A percentile compares a stretch with the other conserved stretches of the same genome.
Conservation (phyloP, 1,140 invertebrate species). For the Harlomillsia oculata region DNA sequence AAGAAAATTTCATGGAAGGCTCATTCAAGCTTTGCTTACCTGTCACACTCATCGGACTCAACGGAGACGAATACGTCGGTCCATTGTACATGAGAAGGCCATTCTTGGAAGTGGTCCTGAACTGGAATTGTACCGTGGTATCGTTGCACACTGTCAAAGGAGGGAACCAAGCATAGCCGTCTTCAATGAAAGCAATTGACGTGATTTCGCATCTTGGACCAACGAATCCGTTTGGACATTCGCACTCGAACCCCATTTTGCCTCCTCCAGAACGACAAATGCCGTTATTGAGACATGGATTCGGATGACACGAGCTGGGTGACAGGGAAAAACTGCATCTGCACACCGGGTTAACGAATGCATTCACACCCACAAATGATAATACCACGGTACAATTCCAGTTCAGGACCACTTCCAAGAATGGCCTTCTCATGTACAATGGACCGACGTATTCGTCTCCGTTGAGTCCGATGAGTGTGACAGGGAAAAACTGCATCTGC, state of each 20-base stretch:
- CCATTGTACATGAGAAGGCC: constrained; percentile 87
- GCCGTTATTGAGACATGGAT: constrained; percentile 43
- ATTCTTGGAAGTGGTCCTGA: constrained; percentile 59
- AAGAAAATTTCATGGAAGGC: too few relatives aligned
- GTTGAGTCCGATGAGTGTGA: constrained; percentile 47
- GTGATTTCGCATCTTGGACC: constrained; percentile 84
- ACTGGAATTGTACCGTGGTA: constrained; percentile 64
- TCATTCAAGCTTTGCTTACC: constrained; percentile 39
- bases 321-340: constrained; percentile 49
- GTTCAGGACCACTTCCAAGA: constrained; percentile 57
- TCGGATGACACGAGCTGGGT: constrained; percentile 36
- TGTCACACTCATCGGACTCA: constrained; percentile 49
- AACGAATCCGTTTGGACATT: constrained; percentile 57
- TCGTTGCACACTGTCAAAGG: constrained; percentile 65
- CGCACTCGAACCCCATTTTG: constrained; percentile 41
- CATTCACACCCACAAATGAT: constrained; percentile 77
- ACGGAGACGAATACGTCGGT: constrained; percentile 52
- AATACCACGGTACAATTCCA: constrained; percentile 68
- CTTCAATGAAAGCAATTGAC: constrained; percentile 72
- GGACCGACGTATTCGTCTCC: constrained; percentile 59
- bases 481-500: constrained; percentile 48
- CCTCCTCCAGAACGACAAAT: constrained; percentile 37
- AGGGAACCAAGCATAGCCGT: constrained; percentile 80
- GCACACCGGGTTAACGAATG: constrained; percentile 65
- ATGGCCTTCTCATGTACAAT: constrained; percentile 81